Evolutionary conservation across 2,113 vertebrate species (phyloP).

Genomic region (Eclectus roratus): DNA sequence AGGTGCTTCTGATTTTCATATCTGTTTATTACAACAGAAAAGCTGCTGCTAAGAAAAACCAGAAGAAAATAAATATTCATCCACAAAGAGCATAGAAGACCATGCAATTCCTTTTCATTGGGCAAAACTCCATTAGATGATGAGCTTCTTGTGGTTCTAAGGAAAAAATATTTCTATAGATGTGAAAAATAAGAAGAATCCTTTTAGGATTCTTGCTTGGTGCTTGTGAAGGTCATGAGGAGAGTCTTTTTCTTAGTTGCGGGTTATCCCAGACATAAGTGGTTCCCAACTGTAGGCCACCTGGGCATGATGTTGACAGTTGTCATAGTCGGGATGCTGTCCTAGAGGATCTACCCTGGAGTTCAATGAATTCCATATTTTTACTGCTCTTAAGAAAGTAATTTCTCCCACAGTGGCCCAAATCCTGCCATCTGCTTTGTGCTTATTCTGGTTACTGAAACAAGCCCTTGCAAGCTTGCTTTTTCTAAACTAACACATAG

Average conservation of each 20-base stretch:
- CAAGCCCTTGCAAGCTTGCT: background rate
- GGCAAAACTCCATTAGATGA: background rate
- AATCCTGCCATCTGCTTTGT: background rate
- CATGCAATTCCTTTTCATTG: background rate
- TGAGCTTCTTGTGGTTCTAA: background rate
- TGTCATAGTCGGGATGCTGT: background rate
- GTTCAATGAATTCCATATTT: rapidly evolving
- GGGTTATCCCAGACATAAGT: background rate
- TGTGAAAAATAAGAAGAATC: background rate
- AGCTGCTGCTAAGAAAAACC: background rate
- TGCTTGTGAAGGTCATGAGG: background rate
- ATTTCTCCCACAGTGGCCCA: background rate
- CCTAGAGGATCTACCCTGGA: background rate
- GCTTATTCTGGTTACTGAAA: background rate
- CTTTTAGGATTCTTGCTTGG: background rate
- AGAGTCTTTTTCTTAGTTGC: background rate
- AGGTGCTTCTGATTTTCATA: background rate
- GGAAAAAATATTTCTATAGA: background rate
- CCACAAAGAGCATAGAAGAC: background rate
- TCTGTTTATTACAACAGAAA: background rate
- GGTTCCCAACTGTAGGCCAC: background rate
- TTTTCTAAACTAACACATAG: background rate
- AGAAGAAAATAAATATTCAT: background rate
- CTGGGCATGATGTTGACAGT: background rate
- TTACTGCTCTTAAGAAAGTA: background rate